A percentile compares a stretch with the other conserved stretches of the same genome.
These are phyloP conservation scores for Oscheius sp. DNA, from an alignment of 2,888 invertebrate genomes.

Conservation along the genomic window DNA sequence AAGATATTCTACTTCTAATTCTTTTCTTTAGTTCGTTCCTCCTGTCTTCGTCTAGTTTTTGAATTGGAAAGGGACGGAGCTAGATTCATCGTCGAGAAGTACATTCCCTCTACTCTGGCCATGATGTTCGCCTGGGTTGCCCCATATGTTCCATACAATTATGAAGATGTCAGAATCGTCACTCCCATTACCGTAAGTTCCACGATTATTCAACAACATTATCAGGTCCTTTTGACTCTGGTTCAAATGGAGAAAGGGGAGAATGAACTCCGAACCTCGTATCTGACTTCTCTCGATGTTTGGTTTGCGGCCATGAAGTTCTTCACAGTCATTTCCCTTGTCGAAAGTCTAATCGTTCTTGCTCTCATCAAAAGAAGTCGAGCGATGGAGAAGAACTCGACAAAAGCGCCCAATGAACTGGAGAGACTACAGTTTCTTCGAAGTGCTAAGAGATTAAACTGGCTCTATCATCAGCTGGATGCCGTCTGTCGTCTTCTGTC, in stretches of 20 bases:
- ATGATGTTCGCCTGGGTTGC: constrained; percentile 68
- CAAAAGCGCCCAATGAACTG: constrained; percentile 63
- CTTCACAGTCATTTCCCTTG: constrained; percentile 65
- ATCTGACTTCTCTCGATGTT: constrained; percentile 66
- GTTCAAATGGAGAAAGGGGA: constrained; percentile 70
- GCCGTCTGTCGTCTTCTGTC: constrained; percentile 45
- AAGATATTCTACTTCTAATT: not conserved
- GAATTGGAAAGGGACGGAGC: constrained; percentile 63
- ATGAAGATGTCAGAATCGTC: constrained; percentile 69
- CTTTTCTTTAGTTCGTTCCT: constrained; percentile 58
- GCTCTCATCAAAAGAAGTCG: constrained; percentile 64
- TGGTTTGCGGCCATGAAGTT: constrained; percentile 66
- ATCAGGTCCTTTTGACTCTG: constrained; percentile 64
- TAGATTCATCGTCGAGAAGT: constrained; percentile 66
- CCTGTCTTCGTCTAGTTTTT: constrained; percentile 63
- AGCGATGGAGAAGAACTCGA: constrained; percentile 63
- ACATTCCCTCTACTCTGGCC: constrained; percentile 56
- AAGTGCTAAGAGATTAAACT: constrained; percentile 53
- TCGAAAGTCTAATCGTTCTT: constrained; percentile 64
- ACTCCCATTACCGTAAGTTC: constrained; percentile 67
- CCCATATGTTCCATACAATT: constrained; percentile 68
- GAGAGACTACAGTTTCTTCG: constrained; percentile 48
- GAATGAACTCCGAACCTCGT: constrained; percentile 60
- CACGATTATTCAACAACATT: not conserved
- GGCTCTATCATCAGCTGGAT: constrained; percentile 62